Base-by-base conservation (phyloP, 2,113 vertebrate species). In the Malaclemys terrapin region DNA sequence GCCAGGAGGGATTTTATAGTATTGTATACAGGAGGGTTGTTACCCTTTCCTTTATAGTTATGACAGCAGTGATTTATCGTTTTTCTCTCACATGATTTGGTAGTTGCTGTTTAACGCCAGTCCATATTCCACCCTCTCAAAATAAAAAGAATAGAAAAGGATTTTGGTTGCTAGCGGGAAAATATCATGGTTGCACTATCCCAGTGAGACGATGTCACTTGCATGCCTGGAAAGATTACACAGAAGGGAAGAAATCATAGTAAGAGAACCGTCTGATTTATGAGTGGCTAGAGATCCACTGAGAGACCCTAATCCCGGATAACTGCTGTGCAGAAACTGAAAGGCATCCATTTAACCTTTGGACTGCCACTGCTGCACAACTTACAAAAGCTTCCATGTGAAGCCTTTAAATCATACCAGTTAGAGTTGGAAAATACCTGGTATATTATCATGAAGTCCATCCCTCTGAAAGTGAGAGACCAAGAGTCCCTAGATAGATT, bases 301-400 rank as follows among this genome's bases (percentile, higher is more conserved):
- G 91, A 94, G 84, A 83, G 92, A 96, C 80, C 10, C 35, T 89
- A 92, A 94, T 91, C 92, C 75, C 76, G 49, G 19, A 0, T 27
- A 90, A 53, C 35, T 57, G 89, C 79, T 88, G 82, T 79, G 95
- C 81, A 95, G 82, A 65, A 83, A 82, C 83, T 75, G 84, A 92
- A 97, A 95, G 45, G 25, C 53, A 96, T 50, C 10, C n/a, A 22
- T 92, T 96, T 95, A 97, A 96, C 96, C 91, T 97, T 90, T 91
- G 81, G 50, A 31, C 94, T 85, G 50, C 38, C 85, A 85, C 91
- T 47, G 85, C 79, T 72, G 45, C 81, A 62, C 84, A 88, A 87
- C 72, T n/a, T 81, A 57, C 22, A 90, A 92, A 96, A 88, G 75
- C 94, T 91, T 62, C 85, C 65, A 20, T 5, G 38, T 88, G 91